These are phyloP conservation scores for Drosophila anomalata DNA, from an alignment of 2,888 invertebrate species.

Conservation along the genomic window DNA sequence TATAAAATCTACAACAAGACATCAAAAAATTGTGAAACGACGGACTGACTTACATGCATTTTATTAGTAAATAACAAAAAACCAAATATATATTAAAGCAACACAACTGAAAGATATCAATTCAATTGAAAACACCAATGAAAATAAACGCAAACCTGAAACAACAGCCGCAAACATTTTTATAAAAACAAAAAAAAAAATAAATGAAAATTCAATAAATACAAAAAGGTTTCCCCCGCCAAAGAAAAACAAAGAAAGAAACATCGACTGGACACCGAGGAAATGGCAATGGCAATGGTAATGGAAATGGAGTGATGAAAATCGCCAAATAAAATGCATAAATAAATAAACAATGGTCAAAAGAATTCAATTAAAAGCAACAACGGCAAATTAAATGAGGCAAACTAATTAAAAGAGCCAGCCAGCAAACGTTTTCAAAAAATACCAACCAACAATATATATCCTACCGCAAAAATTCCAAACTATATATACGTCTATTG, in stretches of 20 bases:
- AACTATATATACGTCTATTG: conserved; percentile 18
- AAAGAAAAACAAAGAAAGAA: conserved; percentile 18
- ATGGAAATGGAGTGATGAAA: conserved; percentile 14
- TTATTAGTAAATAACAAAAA: conserved; percentile 71
- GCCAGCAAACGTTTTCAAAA: conserved; percentile 6
- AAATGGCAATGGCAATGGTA: too few relatives aligned
- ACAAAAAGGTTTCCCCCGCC: conserved; percentile 34
- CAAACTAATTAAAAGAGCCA: conserved; percentile 36
- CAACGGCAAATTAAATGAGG: conserved; percentile 25
- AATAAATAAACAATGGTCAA: conserved; percentile 31
- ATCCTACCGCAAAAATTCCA: conserved; percentile 47
- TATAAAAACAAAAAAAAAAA: conserved; percentile 16
- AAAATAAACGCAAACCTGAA: conserved; percentile 18
- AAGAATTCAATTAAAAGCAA: conserved; percentile 31
- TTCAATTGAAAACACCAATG: conserved; percentile 59
- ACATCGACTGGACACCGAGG: background rate
- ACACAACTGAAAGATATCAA: conserved; percentile 56
- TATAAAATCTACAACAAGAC: conserved; percentile 25
- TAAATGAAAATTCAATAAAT: conserved; percentile 12
- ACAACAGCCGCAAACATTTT: conserved; percentile 47
- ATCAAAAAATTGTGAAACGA: conserved; percentile 73
- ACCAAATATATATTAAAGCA: conserved; percentile 48
- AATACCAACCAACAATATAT: conserved; percentile 5
- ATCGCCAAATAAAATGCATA: conserved; percentile 14
- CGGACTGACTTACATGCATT: conserved; percentile 80